These are phyloP conservation scores for Scolopax bukidnonensis DNA, from an alignment of 2,797 vertebrate species.

Conservation along the genomic window DNA sequence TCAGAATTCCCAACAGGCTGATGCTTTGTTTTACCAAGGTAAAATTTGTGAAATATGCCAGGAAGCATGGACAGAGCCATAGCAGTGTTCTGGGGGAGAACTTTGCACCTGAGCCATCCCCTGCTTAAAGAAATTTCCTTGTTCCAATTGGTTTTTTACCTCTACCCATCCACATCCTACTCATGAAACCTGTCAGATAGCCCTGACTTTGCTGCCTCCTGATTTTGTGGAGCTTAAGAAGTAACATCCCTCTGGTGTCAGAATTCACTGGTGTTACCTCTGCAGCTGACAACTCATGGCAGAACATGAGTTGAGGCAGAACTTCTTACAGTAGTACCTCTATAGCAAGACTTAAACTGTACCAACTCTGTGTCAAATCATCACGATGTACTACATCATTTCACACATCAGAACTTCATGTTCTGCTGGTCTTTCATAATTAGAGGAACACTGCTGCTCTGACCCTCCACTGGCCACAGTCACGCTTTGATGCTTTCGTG, in stretches of 20 bases:
- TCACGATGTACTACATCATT: neutral
- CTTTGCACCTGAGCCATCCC: neutral
- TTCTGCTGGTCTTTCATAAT: conserved; percentile 6
- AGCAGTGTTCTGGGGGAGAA: neutral
- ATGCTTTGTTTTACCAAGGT: neutral
- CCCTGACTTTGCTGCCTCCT: neutral
- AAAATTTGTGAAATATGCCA: neutral
- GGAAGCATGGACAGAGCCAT: neutral
- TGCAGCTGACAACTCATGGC: neutral
- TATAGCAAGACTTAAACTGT: neutral
- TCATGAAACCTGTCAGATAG: neutral
- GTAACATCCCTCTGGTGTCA: neutral
- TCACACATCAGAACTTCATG: neutral
- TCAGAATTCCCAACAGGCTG: neutral
- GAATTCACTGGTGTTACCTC: neutral
- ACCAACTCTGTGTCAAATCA: neutral
- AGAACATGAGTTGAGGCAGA: neutral
- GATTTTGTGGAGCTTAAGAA: neutral
- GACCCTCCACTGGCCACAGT: neutral
- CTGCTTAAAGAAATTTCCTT: neutral
- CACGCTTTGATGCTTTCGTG: neutral
- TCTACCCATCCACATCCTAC: neutral
- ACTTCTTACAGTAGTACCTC: neutral
- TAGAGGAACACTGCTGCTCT: neutral
- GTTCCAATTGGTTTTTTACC: neutral